Percentiles rank a stretch among this genome's conserved stretches.
phyloP scores from a whole-genome alignment of 2,113 vertebrate genomes.

The Meles meles region DNA sequence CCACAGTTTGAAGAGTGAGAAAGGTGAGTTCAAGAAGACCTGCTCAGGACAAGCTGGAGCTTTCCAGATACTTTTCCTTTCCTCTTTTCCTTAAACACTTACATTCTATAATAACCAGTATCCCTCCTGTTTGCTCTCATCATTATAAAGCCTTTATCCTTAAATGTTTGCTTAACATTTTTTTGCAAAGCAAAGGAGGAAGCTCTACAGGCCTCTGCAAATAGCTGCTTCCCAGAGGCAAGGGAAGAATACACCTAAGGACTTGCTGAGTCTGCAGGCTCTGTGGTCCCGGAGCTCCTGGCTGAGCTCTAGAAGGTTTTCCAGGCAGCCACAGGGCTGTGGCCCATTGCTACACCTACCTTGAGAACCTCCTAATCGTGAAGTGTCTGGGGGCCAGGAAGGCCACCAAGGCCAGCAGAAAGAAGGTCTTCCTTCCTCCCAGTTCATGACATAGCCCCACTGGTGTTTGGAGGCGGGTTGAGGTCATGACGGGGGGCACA shows the following conservation, averaged over 20 bases:
- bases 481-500: not conserved
- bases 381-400: not conserved
- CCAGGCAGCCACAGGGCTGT: not conserved
- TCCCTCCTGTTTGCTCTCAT: slow-evolving; percentile 31
- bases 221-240: not conserved
- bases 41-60: not conserved
- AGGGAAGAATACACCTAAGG: not conserved
- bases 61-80: not conserved
- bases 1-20: not conserved
- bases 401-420: not conserved
- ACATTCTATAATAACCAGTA: not conserved
- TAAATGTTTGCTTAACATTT: slow-evolving; percentile 48
- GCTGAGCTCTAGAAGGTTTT: not conserved
- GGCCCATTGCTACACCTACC: not conserved
- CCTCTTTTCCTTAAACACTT: not conserved
- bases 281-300: not conserved
- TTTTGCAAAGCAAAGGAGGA: slow-evolving; percentile 1
- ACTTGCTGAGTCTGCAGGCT: not conserved
- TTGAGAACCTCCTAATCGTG: not conserved
- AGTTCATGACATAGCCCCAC: not conserved
- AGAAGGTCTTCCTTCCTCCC: not conserved
- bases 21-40: not conserved
- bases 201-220: not conserved
- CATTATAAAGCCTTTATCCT: slow-evolving; percentile 18
- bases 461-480: not conserved